Evolutionary conservation across 2,797 vertebrate species (phyloP), one percentile per base, ranked within the genome.

Genomic region (Sciurus vulgaris): DNA sequence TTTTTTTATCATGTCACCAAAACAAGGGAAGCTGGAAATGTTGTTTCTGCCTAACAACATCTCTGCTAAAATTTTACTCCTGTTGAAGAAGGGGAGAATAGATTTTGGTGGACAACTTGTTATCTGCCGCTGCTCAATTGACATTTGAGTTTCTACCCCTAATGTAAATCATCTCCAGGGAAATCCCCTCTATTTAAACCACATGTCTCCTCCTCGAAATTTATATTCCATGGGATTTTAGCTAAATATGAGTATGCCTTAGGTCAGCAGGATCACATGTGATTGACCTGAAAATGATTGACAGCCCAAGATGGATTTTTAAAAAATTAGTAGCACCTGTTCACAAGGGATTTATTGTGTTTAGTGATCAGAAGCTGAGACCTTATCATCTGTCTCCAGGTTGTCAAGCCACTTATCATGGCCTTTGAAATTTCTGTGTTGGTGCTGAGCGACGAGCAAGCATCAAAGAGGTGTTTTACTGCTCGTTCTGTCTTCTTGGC

Each of bases 361-460:
- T 96, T 85, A 87, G 92, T 94, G 96, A 97, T 96, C 94, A 98
- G 91, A 97, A 96, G 92, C 96, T 95, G 89, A 97, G 92, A 95
- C 95, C 63, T 97, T 97, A 97, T 97, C 98, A 93, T 93, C 97
- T 86, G 87, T 97, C 97, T 97, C 96, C 94, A 96, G 95, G 86
- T 96, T 98, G 96, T 98, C 97, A 98, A 97, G 95, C 90, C 92
- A 95, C 96, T 98, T 97, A 97, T 97, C 97, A 92, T 88, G 79
- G 94, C 76, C 94, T 96, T 97, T 97, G 93, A 98, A 97, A 94
- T 96, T 90, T 65, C 87, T 97, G 8, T 92, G 70, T 77, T 89
- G 91, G 86, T 96, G 96, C 86, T 97, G 95, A 95, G 86, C 3
- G 96, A 98, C 97, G 95, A 96, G 91, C 92, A 76, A 73, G 59